Base-by-base conservation (phyloP, 2,797 vertebrate species). In the Helostoma temminkii region DNA sequence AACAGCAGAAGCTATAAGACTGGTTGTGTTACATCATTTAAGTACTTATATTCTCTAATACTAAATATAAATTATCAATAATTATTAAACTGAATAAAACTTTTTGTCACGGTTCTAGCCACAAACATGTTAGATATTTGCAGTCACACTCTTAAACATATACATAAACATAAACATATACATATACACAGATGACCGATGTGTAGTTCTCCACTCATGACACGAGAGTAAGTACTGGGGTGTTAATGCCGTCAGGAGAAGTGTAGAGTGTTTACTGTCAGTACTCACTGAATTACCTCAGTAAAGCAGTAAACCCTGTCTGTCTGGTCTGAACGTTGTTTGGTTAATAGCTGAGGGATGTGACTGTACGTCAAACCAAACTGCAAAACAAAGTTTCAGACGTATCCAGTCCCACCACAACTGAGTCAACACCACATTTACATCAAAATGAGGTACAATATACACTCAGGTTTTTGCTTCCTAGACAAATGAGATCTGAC, bases 1-100 rank as follows among this genome's bases (percentile, higher is more conserved):
- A 45, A 71, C 52, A 39, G 2, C 52, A 45, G n/a, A 28, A 55
- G 65, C 57, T 3, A 12, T 25, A 10, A 39, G 45, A 50, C 52
- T 1, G 21, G n/a, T 63, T 70, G 46, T 42, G 36, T 49, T 58
- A 6, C 41, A 18, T 46, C 16, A 18, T 58, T 76, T 39, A 9
- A 57, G 65, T 62, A 25, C 66, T 64, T 60, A 36, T 25, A 53
- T 57, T 4, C 2, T 39, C 5, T 39, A 6, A 61, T 42, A 22
- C 18, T 1, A 6, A 30, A 22, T 8, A 50, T 14, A 12, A 12
- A 18, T 37, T 5, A 37, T 14, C 36, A 37, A 37, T 37, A 14
- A 37, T 37, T 15, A 6, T 37, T 37, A 16, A 37, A 37, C 36
- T 15, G 32, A 34, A 12, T 34, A 34, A 45, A 15, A 19, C 4